Conservation (phyloP, 2,797 vertebrate species). For the Hydrophis major region DNA sequence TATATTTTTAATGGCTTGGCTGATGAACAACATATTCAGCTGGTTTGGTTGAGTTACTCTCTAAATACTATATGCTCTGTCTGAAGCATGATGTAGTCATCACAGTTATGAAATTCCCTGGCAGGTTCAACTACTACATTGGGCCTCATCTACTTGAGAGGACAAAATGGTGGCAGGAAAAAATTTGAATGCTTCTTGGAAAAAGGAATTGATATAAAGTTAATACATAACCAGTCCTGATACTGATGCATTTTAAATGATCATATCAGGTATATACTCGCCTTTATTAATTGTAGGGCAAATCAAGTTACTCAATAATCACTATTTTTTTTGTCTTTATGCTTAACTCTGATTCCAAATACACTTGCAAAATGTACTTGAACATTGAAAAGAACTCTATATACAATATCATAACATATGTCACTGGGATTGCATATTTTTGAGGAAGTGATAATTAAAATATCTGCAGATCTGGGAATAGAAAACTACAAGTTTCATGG, state of each 20-base stretch:
- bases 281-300: neutral
- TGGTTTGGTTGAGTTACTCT: neutral
- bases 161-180: neutral
- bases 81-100: neutral
- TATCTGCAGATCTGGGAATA: neutral
- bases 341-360: neutral
- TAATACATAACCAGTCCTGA: neutral
- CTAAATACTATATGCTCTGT: neutral
- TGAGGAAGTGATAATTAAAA: neutral
- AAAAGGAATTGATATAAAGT: neutral
- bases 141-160: neutral
- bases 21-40: neutral
- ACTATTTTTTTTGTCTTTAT: neutral
- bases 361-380: neutral
- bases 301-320: neutral
- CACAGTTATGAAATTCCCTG: neutral
- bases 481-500: neutral
- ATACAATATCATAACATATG: neutral
- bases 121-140: neutral
- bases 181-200: neutral
- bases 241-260: neutral
- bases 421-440: neutral
- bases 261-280: neutral
- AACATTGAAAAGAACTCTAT: neutral
- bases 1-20: neutral